Evolutionary conservation across 2,797 vertebrate species (phyloP).

Genomic region (Miichthys miiuy): DNA sequence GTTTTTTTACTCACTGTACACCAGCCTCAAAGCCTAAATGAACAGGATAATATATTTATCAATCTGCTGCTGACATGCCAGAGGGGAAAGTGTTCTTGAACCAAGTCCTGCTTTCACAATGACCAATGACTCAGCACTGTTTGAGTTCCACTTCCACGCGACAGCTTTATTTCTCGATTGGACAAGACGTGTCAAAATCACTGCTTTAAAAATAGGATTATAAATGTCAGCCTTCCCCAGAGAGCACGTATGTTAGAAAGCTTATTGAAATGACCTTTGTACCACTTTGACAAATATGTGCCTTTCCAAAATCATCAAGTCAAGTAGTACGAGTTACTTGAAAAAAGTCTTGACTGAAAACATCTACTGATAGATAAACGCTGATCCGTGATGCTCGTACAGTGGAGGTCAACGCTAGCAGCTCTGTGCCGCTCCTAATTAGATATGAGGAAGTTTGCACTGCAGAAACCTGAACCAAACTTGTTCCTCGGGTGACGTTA

Average conservation of each 20-base stretch:
- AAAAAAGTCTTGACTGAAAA: neutral
- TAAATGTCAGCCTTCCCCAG: slow-evolving; percentile 11
- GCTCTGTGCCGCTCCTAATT: neutral
- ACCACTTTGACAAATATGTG: neutral
- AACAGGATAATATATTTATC: slow-evolving; percentile 36
- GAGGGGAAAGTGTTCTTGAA: slow-evolving; percentile 44
- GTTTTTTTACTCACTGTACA: neutral
- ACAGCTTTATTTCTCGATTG: slow-evolving; percentile 27
- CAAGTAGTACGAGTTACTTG: no score
- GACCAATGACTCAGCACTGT: slow-evolving; percentile 53
- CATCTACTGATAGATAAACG: neutral
- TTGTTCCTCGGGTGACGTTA: neutral
- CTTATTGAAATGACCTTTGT: slow-evolving; percentile 17
- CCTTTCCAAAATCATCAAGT: no score
- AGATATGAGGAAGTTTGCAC: neutral
- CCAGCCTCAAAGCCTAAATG: neutral
- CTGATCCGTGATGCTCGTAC: neutral
- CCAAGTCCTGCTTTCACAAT: slow-evolving; percentile 46
- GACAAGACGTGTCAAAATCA: slow-evolving; percentile 14
- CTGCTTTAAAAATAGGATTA: slow-evolving; percentile 11
- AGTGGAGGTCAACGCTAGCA: neutral
- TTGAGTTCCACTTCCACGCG: neutral
- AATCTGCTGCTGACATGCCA: slow-evolving; percentile 29
- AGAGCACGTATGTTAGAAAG: slow-evolving; percentile 8
- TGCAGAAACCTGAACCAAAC: neutral